phyloP scores from a whole-genome alignment of 2,113 vertebrate species.

The Colistium nudipinnis region DNA sequence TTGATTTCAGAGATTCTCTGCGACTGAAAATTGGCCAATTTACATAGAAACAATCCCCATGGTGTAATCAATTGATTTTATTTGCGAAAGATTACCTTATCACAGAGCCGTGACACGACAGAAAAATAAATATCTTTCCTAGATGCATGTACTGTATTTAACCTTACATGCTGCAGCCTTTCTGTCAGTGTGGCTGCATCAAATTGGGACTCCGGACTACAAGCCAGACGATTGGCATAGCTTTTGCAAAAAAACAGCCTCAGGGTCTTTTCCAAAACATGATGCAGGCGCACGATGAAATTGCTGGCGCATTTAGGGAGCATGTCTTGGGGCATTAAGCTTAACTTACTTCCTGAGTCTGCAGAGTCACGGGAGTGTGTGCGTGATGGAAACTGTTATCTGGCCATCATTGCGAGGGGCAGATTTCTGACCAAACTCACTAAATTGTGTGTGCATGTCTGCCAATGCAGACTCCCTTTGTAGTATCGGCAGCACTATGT shows the following conservation, averaged over 20 bases:
- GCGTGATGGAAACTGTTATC: neutral
- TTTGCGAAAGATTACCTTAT: constrained; percentile 9
- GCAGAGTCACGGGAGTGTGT: neutral
- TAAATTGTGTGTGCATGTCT: neutral
- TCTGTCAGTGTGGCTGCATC: neutral
- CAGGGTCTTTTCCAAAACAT: constrained; percentile 7
- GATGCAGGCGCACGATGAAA: neutral
- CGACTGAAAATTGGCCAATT: neutral
- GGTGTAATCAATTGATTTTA: constrained; percentile 13
- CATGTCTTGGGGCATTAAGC: neutral
- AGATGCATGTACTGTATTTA: neutral
- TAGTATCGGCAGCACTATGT: neutral
- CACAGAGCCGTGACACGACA: neutral
- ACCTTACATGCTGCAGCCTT: neutral
- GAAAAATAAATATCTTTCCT: neutral
- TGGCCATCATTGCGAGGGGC: neutral
- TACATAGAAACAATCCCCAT: neutral
- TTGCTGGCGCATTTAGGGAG: neutral
- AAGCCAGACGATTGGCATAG: neutral
- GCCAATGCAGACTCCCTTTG: constrained; percentile 2
- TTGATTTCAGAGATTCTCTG: neutral
- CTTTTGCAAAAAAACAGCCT: neutral
- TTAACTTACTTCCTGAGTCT: neutral
- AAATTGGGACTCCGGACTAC: neutral
- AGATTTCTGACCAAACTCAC: neutral